Evolutionary conservation across 1,140 invertebrate species (phyloP).

Genomic region (Lepidurus packardi): DNA sequence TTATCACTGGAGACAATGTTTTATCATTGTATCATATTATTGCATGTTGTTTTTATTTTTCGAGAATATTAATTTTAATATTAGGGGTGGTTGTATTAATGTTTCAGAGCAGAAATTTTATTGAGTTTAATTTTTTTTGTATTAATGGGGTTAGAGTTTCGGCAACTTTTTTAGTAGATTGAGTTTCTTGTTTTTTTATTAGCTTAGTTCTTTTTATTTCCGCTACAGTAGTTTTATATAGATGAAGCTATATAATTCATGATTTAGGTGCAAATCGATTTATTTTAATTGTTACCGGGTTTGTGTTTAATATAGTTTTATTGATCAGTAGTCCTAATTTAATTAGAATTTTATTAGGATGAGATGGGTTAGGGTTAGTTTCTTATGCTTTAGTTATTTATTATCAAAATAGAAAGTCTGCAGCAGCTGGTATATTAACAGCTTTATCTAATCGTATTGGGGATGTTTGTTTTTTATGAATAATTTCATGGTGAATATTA

Average conservation of each 20-base stretch:
- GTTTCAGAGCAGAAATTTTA: background rate
- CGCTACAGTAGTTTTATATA: slow-evolving; percentile 56
- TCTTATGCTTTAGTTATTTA: slow-evolving; percentile 62
- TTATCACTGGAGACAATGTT: background rate
- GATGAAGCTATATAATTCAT: slow-evolving; percentile 51
- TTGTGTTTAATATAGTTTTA: slow-evolving; percentile 60
- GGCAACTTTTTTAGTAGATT: slow-evolving; percentile 26
- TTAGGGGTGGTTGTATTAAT: background rate
- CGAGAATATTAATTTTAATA: background rate
- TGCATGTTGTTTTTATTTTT: background rate
- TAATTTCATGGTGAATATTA: slow-evolving; percentile 47
- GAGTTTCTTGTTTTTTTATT: slow-evolving; percentile 25
- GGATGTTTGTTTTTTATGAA: slow-evolving; percentile 53
- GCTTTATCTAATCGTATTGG: slow-evolving; percentile 57
- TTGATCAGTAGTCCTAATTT: slow-evolving; percentile 62
- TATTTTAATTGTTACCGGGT: slow-evolving; percentile 54
- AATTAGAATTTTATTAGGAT: slow-evolving; percentile 61
- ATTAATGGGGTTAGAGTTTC: background rate
- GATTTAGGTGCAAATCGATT: slow-evolving; percentile 53
- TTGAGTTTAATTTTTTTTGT: slow-evolving; percentile 5
- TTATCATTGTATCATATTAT: background rate
- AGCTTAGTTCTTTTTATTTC: slow-evolving; percentile 52
- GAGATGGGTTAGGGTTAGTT: slow-evolving; percentile 59
- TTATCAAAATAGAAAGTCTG: slow-evolving; percentile 56
- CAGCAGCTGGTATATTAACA: slow-evolving; percentile 57